phyloP scores from a whole-genome alignment of 2,113 vertebrate genomes.

The Cranoglanis bouderius region DNA sequence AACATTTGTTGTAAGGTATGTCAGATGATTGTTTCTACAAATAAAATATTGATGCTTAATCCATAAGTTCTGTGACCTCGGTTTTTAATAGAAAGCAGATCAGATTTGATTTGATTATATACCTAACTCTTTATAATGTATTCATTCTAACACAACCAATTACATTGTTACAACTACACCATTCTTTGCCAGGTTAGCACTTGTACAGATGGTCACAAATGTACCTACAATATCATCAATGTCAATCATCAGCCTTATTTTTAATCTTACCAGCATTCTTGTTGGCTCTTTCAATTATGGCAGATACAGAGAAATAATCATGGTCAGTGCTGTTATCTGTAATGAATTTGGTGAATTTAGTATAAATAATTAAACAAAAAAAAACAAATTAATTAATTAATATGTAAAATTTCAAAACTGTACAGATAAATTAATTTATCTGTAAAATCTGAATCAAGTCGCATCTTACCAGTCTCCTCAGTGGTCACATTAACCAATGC shows the following conservation, averaged over 20 bases:
- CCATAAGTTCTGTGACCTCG: neutral
- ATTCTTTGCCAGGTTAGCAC: neutral
- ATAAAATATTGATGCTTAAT: neutral
- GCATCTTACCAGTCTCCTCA: slow-evolving; percentile 53
- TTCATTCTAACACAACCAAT: neutral
- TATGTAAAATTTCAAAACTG: neutral
- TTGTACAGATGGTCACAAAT: neutral
- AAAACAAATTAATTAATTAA: neutral
- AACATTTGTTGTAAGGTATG: neutral
- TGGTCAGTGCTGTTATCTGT: slow-evolving; percentile 59
- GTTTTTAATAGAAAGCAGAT: neutral
- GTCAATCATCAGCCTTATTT: neutral
- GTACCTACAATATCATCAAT: neutral
- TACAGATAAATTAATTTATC: neutral
- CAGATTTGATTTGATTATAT: neutral
- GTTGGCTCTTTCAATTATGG: slow-evolving; percentile 69
- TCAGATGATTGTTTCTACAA: neutral
- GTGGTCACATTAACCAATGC: neutral
- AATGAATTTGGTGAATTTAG: neutral
- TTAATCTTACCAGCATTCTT: slow-evolving; percentile 62
- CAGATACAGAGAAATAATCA: slow-evolving; percentile 60
- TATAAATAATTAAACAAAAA: neutral
- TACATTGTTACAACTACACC: neutral
- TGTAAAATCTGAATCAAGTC: neutral
- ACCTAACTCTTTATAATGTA: neutral